Percentiles rank a stretch among this genome's conserved stretches.
These are phyloP conservation scores for Ceratina calcarata DNA, from an alignment of 1,140 invertebrate genomes.

Conservation along the genomic window DNA sequence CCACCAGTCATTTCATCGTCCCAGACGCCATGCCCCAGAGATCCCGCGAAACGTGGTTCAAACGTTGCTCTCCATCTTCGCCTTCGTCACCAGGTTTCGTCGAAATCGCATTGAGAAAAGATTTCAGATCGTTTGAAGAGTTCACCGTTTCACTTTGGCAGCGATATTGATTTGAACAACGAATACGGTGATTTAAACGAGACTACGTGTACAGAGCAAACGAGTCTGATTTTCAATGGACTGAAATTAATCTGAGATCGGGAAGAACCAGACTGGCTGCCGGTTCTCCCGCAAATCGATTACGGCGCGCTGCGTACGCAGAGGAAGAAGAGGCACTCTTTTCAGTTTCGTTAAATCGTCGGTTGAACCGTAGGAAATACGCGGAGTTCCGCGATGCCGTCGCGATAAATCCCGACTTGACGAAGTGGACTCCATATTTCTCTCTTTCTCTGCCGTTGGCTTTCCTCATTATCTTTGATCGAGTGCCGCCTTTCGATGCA, in stretches of 20 bases:
- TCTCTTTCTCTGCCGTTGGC: background rate
- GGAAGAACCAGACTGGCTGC: background rate
- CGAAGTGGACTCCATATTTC: conserved; percentile 30
- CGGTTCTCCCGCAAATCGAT: conserved; percentile 7
- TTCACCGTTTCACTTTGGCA: too few species aligned
- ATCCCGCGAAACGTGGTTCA: background rate
- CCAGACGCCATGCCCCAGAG: background rate
- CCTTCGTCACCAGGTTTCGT: too few species aligned
- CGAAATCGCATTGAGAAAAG: too few species aligned
- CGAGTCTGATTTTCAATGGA: background rate
- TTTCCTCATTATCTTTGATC: conserved; percentile 48
- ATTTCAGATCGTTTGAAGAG: too few species aligned
- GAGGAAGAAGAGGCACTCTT: conserved; percentile 1
- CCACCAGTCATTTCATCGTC: conserved; percentile 20
- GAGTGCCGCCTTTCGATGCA: conserved; percentile 43
- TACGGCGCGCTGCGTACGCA: background rate
- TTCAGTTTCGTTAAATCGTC: conserved; percentile 37
- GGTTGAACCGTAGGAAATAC: conserved; percentile 23
- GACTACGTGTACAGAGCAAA: too few species aligned
- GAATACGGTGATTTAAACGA: too few species aligned
- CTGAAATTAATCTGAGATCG: background rate
- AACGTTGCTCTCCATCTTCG: too few species aligned
- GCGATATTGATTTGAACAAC: too few species aligned
- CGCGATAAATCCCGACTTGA: conserved; percentile 41
- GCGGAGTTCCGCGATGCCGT: conserved; percentile 9